Percentiles rank a stretch among this genome's conserved stretches.
These are phyloP conservation scores for Poeciliopsis prolifica DNA, from an alignment of 2,113 vertebrate species.

Conservation along the genomic window DNA sequence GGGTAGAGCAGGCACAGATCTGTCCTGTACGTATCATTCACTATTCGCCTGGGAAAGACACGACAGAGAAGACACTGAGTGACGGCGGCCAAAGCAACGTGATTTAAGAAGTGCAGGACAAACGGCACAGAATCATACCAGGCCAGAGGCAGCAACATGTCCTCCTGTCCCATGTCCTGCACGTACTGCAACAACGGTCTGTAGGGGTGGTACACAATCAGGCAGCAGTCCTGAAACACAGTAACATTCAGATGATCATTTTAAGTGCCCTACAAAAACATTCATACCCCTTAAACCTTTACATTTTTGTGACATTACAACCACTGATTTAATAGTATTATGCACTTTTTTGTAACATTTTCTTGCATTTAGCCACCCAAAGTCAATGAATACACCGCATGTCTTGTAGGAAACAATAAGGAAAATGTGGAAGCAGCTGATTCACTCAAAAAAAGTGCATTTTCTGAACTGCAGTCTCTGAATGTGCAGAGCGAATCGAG, in stretches of 20 bases:
- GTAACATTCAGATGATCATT: background rate
- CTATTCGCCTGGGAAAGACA: conserved; percentile 90
- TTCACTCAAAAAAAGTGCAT: too few species aligned
- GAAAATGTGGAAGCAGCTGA: too few species aligned
- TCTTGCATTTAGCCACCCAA: too few species aligned
- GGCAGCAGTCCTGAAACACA: conserved; percentile 92
- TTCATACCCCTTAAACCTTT: background rate
- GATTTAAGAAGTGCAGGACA: background rate
- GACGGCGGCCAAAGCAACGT: background rate
- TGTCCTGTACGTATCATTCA: conserved; percentile 98
- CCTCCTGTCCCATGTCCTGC: conserved; percentile 99
- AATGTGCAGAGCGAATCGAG: too few species aligned
- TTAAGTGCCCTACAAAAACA: background rate
- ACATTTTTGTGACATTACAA: too few species aligned
- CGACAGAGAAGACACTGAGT: conserved; percentile 57
- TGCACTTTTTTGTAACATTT: too few species aligned
- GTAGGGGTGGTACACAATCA: conserved; percentile 99
- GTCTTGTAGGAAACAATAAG: too few species aligned
- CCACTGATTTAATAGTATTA: too few species aligned
- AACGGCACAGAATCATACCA: conserved; percentile 81
- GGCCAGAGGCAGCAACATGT: conserved; percentile 96
- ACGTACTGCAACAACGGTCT: conserved; percentile 98
- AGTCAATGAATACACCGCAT: too few species aligned
- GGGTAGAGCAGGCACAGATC: conserved; percentile 98
- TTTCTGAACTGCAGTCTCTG: too few species aligned